A percentile compares a stretch with the other conserved stretches of the same genome.
Conservation (phyloP, 53 echinoderm and acorn worm genomes). For the Antedon mediterranea region DNA sequence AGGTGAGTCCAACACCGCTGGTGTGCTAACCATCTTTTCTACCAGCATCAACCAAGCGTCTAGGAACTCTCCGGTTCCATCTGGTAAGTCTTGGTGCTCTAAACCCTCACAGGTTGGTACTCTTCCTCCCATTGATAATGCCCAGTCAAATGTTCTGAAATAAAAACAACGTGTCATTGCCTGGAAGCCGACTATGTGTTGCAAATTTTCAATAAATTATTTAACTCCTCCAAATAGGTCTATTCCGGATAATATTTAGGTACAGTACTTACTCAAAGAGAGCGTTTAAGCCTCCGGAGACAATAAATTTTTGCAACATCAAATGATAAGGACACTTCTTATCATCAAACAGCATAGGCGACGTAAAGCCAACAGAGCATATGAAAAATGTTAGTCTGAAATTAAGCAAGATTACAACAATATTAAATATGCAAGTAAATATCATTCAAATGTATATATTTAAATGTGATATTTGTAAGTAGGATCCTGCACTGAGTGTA, state of each 20-base stretch:
- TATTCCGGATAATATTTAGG: no score
- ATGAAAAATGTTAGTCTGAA: slow-evolving; percentile 93
- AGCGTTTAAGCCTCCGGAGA: slow-evolving; percentile 78
- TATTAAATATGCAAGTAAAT: background rate
- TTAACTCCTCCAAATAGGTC: no score
- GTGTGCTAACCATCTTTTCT: slow-evolving; percentile 92
- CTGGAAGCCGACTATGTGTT: no score
- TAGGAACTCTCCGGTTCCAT: slow-evolving; percentile 87
- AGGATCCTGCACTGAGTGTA: no score
- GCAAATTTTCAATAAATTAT: no score
- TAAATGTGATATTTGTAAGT: no score
- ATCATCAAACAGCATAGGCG: slow-evolving; percentile 97
- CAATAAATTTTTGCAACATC: slow-evolving; percentile 95
- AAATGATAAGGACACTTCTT: slow-evolving; percentile 98
- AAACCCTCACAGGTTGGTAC: slow-evolving; percentile 40
- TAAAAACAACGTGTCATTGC: no score
- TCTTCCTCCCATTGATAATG: slow-evolving; percentile 69
- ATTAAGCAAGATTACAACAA: background rate
- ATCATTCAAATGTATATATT: no score
- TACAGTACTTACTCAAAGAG: slow-evolving; percentile 74
- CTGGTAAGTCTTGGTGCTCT: slow-evolving; percentile 71
- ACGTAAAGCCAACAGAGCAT: slow-evolving; percentile 95
- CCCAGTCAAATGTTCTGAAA: slow-evolving; percentile 89
- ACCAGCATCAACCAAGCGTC: slow-evolving; percentile 89
- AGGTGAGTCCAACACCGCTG: slow-evolving; percentile 67